Evolutionary conservation across 2,113 vertebrate species (phyloP).

Genomic region (Triplophysa rosa): DNA sequence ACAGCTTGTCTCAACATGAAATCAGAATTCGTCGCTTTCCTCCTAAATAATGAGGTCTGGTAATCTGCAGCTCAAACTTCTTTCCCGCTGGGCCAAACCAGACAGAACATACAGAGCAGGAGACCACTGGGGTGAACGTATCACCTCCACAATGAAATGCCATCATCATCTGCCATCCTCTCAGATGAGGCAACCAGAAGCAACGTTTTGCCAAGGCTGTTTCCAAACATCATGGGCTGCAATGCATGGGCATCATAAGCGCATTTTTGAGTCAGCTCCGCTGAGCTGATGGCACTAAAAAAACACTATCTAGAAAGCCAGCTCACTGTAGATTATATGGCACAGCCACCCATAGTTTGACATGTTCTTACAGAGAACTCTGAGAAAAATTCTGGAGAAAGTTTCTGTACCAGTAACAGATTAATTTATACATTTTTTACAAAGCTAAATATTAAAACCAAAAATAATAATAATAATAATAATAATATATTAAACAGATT

Average conservation of each 20-base stretch:
- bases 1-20: conserved; percentile 22
- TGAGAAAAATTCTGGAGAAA: background rate
- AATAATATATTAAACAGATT: background rate
- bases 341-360: background rate
- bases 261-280: background rate
- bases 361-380: background rate
- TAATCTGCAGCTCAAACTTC: conserved; percentile 50
- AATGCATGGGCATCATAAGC: background rate
- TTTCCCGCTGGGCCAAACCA: conserved; percentile 50
- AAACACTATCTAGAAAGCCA: background rate
- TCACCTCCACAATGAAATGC: conserved; percentile 33
- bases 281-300: background rate
- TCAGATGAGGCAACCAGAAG: conserved; percentile 40
- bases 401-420: background rate
- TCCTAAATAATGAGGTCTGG: conserved; percentile 31
- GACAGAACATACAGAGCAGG: conserved; percentile 49
- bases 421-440: background rate
- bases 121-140: conserved; percentile 2
- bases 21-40: conserved; percentile 22
- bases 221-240: background rate
- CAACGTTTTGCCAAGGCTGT: background rate
- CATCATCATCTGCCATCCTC: conserved; percentile 3
- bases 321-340: background rate
- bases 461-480: background rate
- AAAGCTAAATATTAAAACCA: background rate